phyloP scores from a whole-genome alignment of 2,797 vertebrate species.

The Denticeps clupeoides region DNA sequence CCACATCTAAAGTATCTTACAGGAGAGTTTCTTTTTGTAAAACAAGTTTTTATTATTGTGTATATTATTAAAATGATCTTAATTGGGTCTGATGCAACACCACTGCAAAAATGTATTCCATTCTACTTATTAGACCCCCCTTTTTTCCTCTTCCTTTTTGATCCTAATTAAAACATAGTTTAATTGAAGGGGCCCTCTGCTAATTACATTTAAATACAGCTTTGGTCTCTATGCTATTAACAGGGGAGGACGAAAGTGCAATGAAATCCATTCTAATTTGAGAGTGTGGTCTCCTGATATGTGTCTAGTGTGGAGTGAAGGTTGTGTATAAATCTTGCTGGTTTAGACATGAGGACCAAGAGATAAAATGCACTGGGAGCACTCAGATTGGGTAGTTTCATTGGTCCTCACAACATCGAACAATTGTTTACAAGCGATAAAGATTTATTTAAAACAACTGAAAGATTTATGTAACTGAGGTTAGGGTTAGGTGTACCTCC shows the following conservation, averaged over 20 bases:
- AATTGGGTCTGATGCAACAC: no score
- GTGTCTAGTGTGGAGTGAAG: neutral
- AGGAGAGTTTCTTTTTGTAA: no score
- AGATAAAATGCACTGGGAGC: no score
- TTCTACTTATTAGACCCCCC: neutral
- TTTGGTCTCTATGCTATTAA: slow-evolving; percentile 48
- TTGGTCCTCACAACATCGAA: no score
- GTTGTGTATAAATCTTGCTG: neutral
- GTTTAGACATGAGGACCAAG: slow-evolving; percentile 10
- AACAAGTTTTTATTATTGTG: no score
- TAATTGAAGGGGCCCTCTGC: slow-evolving; percentile 58
- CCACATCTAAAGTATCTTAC: no score
- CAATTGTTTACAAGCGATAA: no score
- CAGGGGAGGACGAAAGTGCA: neutral
- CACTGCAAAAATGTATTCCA: neutral
- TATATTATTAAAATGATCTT: no score
- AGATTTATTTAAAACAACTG: no score
- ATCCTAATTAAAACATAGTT: slow-evolving; percentile 62
- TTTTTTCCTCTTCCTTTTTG: slow-evolving; percentile 16
- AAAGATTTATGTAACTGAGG: no score
- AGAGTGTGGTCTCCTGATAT: neutral
- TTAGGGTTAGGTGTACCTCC: no score
- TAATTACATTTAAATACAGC: slow-evolving; percentile 64
- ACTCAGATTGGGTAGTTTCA: no score
- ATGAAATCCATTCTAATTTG: neutral